Evolutionary conservation across 2,888 invertebrate genomes (phyloP), one percentile per base, ranked within the genome.

Genomic region (Anaspis maculata): DNA sequence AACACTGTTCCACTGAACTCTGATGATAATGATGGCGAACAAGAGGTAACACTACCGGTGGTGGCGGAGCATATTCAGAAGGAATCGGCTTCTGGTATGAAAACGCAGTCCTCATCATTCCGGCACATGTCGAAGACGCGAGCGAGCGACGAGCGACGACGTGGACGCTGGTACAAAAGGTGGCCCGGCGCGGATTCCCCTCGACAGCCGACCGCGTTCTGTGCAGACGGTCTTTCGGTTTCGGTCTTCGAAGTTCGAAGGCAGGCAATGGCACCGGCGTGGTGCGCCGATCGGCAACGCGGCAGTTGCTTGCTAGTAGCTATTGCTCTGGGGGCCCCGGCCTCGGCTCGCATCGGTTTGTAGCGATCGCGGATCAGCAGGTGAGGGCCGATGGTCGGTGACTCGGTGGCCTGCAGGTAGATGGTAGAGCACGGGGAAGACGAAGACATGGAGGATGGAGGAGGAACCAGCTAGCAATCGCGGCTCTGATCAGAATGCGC

Each of bases 401-500:
- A 4, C 4, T 10, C 24, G 24, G 10, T 5, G 19, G 19, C 19
- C 19, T 9, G 5, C 19, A 9, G 19, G 19, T n/a, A n/a, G n/a
- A n/a, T 19, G 19, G 19, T 9, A 19, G 19, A 19, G 40, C n/a
- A n/a, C n/a, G n/a, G n/a, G n/a, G n/a, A n/a, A n/a, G n/a, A n/a
- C n/a, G n/a, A n/a, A n/a, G n/a, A n/a, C n/a, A n/a, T n/a, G n/a
- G n/a, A n/a, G n/a, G n/a, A n/a, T n/a, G n/a, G n/a, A n/a, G n/a
- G n/a, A n/a, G n/a, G n/a, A n/a, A n/a, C n/a, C n/a, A n/a, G n/a
- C n/a, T n/a, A n/a, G n/a, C 46, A 48, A 46, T 45, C 48, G 45
- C 41, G 37, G 30, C 34, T 38, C 37, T 39, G 47, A 48, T 48
- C 48, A 48, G 45, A 47, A 38, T 38, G 34, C 34, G 30, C 30